Evolutionary conservation across 2,797 vertebrate species (phyloP).

Genomic region (Coregonus suidteri): DNA sequence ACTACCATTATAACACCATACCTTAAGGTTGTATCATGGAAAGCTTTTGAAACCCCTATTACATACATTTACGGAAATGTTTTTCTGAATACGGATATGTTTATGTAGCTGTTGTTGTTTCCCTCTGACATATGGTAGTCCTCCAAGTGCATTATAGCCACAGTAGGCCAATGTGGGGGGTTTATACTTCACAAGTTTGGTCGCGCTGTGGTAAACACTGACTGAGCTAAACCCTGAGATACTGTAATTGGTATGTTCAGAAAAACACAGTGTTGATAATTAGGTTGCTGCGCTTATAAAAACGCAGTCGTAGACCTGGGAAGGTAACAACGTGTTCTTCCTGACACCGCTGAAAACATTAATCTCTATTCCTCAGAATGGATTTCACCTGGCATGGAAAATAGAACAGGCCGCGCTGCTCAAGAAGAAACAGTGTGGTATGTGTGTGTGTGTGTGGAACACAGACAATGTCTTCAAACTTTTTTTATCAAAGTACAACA

Average conservation of each 20-base stretch:
- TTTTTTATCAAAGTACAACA: background rate
- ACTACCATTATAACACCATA: conserved; percentile 2
- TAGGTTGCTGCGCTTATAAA: conserved; percentile 35
- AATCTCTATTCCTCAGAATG: conserved; percentile 36
- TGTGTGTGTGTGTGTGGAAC: conserved; percentile 12
- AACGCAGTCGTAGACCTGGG: background rate
- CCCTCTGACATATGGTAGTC: background rate
- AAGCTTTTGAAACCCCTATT: background rate
- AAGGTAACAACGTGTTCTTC: conserved; percentile 3
- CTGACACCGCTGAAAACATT: conserved; percentile 27
- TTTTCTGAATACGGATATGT: background rate
- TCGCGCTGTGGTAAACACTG: conserved; percentile 24
- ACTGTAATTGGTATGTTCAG: conserved; percentile 43
- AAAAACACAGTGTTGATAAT: conserved; percentile 49
- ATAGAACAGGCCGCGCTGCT: conserved; percentile 24
- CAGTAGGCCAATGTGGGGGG: conserved; percentile 15
- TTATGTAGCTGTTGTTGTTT: background rate
- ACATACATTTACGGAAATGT: background rate
- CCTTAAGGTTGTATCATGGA: background rate
- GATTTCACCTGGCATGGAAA: conserved; percentile 32
- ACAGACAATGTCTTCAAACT: background rate
- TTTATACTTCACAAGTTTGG: conserved; percentile 41
- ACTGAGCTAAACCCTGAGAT: conserved; percentile 41
- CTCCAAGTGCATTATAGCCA: background rate
- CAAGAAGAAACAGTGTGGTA: conserved; percentile 11